phyloP scores from a whole-genome alignment of 1,140 invertebrate species.

The Zophobas morio region DNA sequence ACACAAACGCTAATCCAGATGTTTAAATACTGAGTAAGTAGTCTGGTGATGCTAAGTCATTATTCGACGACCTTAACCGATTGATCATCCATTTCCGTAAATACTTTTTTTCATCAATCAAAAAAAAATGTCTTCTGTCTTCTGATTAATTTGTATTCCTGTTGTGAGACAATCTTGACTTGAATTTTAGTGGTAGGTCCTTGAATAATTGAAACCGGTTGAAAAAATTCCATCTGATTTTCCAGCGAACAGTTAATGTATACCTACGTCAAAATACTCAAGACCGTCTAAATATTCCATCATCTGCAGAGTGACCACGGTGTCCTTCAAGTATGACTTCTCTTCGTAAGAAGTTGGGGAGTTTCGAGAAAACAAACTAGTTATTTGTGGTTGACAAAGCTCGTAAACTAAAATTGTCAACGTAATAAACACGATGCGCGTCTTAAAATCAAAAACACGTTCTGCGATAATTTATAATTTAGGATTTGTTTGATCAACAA shows the following conservation, averaged over 20 bases:
- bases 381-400: no score
- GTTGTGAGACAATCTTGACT: conserved; percentile 1
- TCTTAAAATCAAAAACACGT: no score
- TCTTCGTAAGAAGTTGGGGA: no score
- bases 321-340: no score
- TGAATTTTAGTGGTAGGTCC: conserved; percentile 3
- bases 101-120: conserved; percentile 13
- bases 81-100: conserved; percentile 6
- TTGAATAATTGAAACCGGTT: conserved; percentile 24
- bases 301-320: no score
- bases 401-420: no score
- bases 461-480: no score
- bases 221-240: conserved; percentile 24
- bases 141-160: conserved; percentile 15
- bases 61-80: background rate
- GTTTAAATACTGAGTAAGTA: conserved; percentile 15
- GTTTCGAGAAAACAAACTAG: no score
- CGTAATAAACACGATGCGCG: no score
- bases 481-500: no score
- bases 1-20: conserved; percentile 6
- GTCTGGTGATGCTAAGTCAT: background rate
- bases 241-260: background rate
- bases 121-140: background rate
- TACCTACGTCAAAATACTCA: no score
- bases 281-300: no score